phyloP scores from a whole-genome alignment of 2,888 invertebrate species.

The Caenorhabditis sp. region DNA sequence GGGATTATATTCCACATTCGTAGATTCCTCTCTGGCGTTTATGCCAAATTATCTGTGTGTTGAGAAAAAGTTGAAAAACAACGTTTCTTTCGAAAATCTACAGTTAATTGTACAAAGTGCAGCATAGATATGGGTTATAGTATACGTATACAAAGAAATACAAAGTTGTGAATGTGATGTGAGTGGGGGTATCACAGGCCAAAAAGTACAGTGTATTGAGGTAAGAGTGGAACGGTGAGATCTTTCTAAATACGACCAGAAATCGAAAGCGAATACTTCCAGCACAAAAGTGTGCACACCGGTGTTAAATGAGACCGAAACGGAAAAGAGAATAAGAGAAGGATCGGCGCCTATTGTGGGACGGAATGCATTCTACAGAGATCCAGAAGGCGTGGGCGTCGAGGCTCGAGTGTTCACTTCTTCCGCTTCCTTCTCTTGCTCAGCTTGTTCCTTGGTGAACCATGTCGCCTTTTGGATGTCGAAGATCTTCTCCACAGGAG shows the following conservation, averaged over 20 bases:
- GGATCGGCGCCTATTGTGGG: background rate
- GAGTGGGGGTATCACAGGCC: background rate
- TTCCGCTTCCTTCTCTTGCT: background rate
- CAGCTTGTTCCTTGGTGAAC: too few relatives aligned
- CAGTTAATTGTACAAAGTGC: too few relatives aligned
- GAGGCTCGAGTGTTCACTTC: conserved; percentile 7
- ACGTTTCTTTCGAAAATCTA: too few relatives aligned
- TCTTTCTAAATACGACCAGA: background rate
- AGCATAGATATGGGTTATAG: too few relatives aligned
- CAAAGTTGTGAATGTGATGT: background rate
- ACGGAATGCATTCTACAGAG: too few relatives aligned
- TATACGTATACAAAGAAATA: too few relatives aligned
- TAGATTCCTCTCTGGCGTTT: too few relatives aligned
- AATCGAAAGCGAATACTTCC: background rate
- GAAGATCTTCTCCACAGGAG: too few relatives aligned
- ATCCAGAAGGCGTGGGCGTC: conserved; percentile 17
- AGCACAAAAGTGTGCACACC: background rate
- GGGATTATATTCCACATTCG: too few relatives aligned
- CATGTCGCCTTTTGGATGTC: too few relatives aligned
- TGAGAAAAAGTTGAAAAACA: too few relatives aligned
- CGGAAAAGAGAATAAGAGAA: background rate
- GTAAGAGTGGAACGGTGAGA: background rate
- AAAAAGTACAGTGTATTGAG: background rate
- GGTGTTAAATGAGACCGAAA: background rate
- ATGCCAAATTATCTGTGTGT: too few relatives aligned